Base-by-base conservation (phyloP, 2,888 invertebrate species). In the Pseudococcus viburni region DNA sequence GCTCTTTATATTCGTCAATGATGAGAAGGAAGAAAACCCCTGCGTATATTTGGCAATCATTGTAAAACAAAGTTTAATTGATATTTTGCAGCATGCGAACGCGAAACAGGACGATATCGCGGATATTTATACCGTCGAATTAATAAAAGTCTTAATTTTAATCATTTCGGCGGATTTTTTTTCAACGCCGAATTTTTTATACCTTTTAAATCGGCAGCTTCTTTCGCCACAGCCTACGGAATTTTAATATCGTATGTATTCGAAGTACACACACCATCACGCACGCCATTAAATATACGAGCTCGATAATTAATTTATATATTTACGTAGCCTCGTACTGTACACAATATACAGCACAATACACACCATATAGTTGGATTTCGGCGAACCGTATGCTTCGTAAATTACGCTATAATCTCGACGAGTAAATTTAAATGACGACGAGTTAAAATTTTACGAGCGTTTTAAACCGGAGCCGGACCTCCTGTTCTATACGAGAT, bases 231-330 rank as follows among this genome's bases (percentile, higher is more conserved):
- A 59, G 59, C 59, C 59, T 59, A 59, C 59, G 59, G 19, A 55
- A 55, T 59, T 19, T 19, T 26, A 22, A 22, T 7, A 64, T n/a
- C 64, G 4, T 22, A 3, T 26, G 26, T 33, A 33, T 33, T 33
- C 26, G 26, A 33, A 33, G 26, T 33, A 33, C 68, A 26, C 68
- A 26, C 4, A 15, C 26, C 26, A 33, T 33, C 26, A 33, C 26
- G 33, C 68, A 73, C 68, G 68, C 68, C 33, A 73, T 73, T 9
- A 73, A 73, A 73, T 59, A 59, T 59, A 59, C 68, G 33, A 73
- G 33, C 68, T 73, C 68, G 68, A 73, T 73, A 73, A 73, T 73
- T 73, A 73, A 73, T 73, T 73, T 73, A 73, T 73, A 33, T 73
- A 33, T 73, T 33, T 33, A 26, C 33, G 26, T 33, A 33, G 3